Percentiles rank a stretch among this genome's conserved stretches.
These are phyloP conservation scores for Corapipo altera DNA, from an alignment of 2,113 vertebrate species.

Conservation along the genomic window DNA sequence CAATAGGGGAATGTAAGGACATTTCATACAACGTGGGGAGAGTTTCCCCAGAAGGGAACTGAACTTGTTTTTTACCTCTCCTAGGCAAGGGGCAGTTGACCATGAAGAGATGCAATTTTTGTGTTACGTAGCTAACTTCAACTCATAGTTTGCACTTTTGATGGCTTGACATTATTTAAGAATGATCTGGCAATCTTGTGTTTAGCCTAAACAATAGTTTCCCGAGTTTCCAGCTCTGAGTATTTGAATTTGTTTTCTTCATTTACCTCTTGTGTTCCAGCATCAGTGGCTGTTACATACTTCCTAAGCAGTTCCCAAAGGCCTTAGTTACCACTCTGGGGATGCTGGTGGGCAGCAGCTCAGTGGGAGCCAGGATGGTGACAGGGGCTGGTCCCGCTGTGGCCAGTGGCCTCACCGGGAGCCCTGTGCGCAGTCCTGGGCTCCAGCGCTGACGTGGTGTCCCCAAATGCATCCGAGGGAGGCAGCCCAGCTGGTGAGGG, in stretches of 20 bases:
- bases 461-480: rapidly evolving
- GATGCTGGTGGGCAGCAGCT: background rate
- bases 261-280: background rate
- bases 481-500: background rate
- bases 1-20: background rate
- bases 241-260: background rate
- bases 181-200: background rate
- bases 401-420: rapidly evolving
- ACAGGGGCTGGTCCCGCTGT: too few relatives aligned
- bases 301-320: background rate
- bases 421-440: background rate
- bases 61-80: background rate
- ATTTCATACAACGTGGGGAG: background rate
- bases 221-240: background rate
- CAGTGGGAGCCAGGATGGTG: background rate
- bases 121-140: background rate
- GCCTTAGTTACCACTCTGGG: rapidly evolving
- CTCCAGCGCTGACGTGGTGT: rapidly evolving
- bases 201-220: background rate
- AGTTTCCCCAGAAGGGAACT: background rate
- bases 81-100: background rate
- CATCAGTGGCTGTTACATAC: background rate
- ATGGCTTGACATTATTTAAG: background rate
- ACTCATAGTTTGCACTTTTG: background rate
- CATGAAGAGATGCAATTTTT: background rate